A percentile compares a stretch with the other conserved stretches of the same genome.
Evolutionary conservation across 2,113 vertebrate genomes (phyloP).

Genomic region (Vimba vimba): DNA sequence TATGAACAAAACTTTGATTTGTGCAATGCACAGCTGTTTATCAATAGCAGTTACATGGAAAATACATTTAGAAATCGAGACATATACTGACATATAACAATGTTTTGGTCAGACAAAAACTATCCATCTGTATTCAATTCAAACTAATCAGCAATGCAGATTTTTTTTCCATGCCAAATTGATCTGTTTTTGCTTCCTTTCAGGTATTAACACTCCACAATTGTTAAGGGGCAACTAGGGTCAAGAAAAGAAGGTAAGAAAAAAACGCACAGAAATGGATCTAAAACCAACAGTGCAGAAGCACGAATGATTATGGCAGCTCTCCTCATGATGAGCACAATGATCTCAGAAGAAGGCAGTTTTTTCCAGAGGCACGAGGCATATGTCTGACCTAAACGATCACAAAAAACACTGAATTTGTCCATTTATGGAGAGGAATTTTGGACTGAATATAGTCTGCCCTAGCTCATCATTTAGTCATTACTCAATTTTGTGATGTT

Average conservation of each 20-base stretch:
- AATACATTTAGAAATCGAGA: not conserved
- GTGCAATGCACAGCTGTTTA: not conserved
- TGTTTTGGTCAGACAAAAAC: not conserved
- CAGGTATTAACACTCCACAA: not conserved
- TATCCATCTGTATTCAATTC: not conserved
- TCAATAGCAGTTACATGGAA: not conserved
- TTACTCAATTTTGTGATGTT: constrained; percentile 12
- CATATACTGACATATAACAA: not conserved
- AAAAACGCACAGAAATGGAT: not conserved
- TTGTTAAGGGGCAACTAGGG: not conserved
- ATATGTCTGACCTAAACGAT: constrained; percentile 38
- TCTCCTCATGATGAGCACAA: not conserved
- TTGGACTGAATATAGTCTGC: constrained; percentile 19
- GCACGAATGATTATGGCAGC: not conserved
- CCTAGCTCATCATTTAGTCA: constrained; percentile 20
- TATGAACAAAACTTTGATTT: not conserved
- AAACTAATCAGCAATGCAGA: not conserved
- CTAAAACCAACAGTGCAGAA: constrained; percentile 12
- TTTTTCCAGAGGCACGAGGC: constrained; percentile 39
- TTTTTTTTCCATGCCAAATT: not conserved
- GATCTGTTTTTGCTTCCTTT: not conserved
- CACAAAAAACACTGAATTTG: constrained; percentile 5
- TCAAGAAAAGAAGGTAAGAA: not conserved
- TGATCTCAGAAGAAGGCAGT: constrained; percentile 24
- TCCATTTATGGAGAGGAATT: constrained; percentile 58